These are phyloP conservation scores for Eremophila alpestris DNA, from an alignment of 2,797 vertebrate genomes.

Conservation along the genomic window DNA sequence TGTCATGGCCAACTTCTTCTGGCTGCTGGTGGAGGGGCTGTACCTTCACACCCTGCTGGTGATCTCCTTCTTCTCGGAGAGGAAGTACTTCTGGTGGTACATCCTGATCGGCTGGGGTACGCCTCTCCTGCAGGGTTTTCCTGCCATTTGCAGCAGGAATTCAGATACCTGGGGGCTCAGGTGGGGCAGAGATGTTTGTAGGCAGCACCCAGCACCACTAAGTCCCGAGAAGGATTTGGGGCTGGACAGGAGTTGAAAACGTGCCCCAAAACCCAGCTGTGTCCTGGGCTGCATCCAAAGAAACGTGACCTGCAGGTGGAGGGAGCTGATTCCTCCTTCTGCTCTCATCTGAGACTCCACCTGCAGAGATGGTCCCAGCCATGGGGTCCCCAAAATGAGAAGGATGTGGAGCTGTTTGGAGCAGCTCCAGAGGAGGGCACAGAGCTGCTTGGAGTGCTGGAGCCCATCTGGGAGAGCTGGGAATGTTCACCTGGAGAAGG, in stretches of 20 bases:
- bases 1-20: constrained; percentile 98
- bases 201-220: rapidly evolving
- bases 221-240: not conserved
- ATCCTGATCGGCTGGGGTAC: constrained; percentile 97
- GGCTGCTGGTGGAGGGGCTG: constrained; percentile 94
- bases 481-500: rapidly evolving
- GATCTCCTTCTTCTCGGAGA: constrained; percentile 96
- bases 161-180: not conserved
- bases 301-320: rapidly evolving
- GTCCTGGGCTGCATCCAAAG: not conserved
- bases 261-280: not conserved
- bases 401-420: not conserved
- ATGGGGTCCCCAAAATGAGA: not conserved
- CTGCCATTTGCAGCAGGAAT: not conserved
- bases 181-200: not conserved
- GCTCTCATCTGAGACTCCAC: not conserved
- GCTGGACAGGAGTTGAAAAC: rapidly evolving
- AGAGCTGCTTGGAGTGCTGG: rapidly evolving
- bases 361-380: not conserved
- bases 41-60: constrained; percentile 93
- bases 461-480: not conserved
- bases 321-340: not conserved
- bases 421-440: not conserved
- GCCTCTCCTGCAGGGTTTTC: not conserved
- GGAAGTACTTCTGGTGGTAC: constrained; percentile 98